Percentiles rank a stretch among this genome's conserved stretches.
phyloP scores from a whole-genome alignment of 2,797 vertebrate genomes.

The Cetoscarus ocellatus region DNA sequence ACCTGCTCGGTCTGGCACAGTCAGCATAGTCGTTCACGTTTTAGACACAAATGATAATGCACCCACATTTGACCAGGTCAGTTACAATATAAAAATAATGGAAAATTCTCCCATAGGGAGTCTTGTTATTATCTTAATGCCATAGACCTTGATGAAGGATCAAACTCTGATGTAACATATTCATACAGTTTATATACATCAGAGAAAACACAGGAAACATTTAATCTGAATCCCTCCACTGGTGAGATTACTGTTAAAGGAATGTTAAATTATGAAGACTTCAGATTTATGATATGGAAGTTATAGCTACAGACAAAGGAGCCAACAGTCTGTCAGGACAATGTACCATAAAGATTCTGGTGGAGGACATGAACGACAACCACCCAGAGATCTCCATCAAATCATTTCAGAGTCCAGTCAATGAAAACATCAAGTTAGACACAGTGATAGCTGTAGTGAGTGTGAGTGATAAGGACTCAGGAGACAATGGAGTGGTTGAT shows the following conservation, averaged over 20 bases:
- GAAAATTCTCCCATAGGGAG: slow-evolving; percentile 79
- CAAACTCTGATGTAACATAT: slow-evolving; percentile 62
- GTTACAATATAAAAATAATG: slow-evolving; percentile 60
- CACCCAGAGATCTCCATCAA: slow-evolving; percentile 66
- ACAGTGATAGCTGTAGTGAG: slow-evolving; percentile 81
- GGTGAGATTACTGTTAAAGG: slow-evolving; percentile 83
- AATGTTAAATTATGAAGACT: slow-evolving; percentile 85
- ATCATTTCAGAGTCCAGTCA: slow-evolving; percentile 43
- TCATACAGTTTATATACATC: slow-evolving; percentile 75
- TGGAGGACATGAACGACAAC: slow-evolving; percentile 82
- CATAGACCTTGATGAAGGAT: slow-evolving; percentile 73
- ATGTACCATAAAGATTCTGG: slow-evolving; percentile 71
- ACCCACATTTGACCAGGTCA: slow-evolving; percentile 73
- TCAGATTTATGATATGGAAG: slow-evolving; percentile 83
- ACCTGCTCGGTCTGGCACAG: slow-evolving; percentile 72
- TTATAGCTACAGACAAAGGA: slow-evolving; percentile 82
- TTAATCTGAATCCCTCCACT: slow-evolving; percentile 63
- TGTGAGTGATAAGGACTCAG: slow-evolving; percentile 81
- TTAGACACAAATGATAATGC: slow-evolving; percentile 84
- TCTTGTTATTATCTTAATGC: slow-evolving; percentile 82
- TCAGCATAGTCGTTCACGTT: slow-evolving; percentile 76
- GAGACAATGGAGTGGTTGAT: slow-evolving; percentile 77
- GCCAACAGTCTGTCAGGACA: slow-evolving; percentile 73
- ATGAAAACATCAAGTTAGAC: slow-evolving; percentile 16
- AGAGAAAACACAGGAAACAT: slow-evolving; percentile 73